phyloP scores from a whole-genome alignment of 2,797 vertebrate genomes.

The Neosilurus mollespiculum region DNA sequence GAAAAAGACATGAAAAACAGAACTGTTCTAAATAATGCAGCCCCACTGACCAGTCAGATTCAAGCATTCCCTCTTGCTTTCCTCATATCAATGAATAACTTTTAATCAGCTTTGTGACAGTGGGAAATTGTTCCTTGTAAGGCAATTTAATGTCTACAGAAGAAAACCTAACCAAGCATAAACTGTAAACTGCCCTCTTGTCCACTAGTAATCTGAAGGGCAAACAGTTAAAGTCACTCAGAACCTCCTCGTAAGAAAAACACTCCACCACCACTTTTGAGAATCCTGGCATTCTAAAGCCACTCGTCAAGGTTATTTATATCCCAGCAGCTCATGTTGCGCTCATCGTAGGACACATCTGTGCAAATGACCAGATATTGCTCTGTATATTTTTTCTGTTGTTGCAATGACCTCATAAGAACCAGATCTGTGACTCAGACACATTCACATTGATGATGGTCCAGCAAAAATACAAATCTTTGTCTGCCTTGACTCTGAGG shows the following conservation, averaged over 20 bases:
- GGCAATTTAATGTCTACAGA: neutral
- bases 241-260: slow-evolving; percentile 8
- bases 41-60: neutral
- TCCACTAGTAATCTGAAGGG: slow-evolving; percentile 21
- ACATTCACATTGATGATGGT: slow-evolving; percentile 9
- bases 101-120: neutral
- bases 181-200: slow-evolving; percentile 11
- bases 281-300: slow-evolving; percentile 2
- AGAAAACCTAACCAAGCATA: slow-evolving; percentile 1
- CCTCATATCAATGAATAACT: neutral
- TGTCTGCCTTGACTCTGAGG: slow-evolving; percentile 10
- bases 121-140: neutral
- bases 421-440: neutral
- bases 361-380: slow-evolving; percentile 29
- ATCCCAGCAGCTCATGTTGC: neutral
- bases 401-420: slow-evolving; percentile 37
- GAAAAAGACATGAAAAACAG: neutral
- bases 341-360: slow-evolving; percentile 34
- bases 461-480: slow-evolving; percentile 6
- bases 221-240: slow-evolving; percentile 7
- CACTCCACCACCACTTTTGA: slow-evolving; percentile 1
- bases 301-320: slow-evolving; percentile 31
- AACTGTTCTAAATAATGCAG: neutral
- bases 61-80: neutral
- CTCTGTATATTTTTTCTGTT: slow-evolving; percentile 38